Conservation (phyloP, 1,140 invertebrate species). For the Zaprionus capensis region DNA sequence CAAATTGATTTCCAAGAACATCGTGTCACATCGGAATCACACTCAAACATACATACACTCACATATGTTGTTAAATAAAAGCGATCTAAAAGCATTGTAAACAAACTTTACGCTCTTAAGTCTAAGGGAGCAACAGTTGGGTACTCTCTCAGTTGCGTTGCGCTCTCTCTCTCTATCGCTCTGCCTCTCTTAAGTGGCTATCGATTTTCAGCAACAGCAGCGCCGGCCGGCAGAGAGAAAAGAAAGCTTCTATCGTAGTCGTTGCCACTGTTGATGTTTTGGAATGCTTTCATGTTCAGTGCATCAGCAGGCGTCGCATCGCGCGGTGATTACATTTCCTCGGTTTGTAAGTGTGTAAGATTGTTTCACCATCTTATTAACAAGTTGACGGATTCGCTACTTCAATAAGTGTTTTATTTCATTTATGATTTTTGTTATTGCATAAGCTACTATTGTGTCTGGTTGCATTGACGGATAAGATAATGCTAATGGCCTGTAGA, state of each 20-base stretch:
- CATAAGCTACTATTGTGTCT: not conserved
- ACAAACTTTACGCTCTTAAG: conserved; percentile 20
- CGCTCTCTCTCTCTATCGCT: not conserved
- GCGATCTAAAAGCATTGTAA: conserved; percentile 16
- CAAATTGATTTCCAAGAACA: conserved; percentile 36
- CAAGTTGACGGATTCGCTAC: not conserved
- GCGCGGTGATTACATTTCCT: conserved; percentile 36
- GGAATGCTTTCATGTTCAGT: conserved; percentile 54
- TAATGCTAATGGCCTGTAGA: conserved; percentile 17
- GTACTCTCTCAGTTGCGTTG: not conserved
- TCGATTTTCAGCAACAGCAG: conserved; percentile 34
- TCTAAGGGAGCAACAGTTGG: not conserved
- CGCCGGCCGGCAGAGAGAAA: conserved; percentile 30
- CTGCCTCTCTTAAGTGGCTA: conserved; percentile 17
- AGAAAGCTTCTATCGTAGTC: conserved; percentile 49
- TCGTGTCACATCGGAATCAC: conserved; percentile 21
- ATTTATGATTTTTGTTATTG: not conserved
- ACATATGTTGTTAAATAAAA: conserved; percentile 1
- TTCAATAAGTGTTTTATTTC: not conserved
- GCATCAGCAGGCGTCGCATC: conserved; percentile 46
- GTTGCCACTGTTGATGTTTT: conserved; percentile 30
- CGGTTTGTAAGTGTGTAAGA: not conserved
- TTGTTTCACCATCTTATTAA: not conserved
- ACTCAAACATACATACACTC: conserved; percentile 10
- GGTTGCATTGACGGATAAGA: conserved; percentile 47